Base-by-base conservation (phyloP, 2,888 invertebrate genomes). In the Drosophila mettleri region DNA sequence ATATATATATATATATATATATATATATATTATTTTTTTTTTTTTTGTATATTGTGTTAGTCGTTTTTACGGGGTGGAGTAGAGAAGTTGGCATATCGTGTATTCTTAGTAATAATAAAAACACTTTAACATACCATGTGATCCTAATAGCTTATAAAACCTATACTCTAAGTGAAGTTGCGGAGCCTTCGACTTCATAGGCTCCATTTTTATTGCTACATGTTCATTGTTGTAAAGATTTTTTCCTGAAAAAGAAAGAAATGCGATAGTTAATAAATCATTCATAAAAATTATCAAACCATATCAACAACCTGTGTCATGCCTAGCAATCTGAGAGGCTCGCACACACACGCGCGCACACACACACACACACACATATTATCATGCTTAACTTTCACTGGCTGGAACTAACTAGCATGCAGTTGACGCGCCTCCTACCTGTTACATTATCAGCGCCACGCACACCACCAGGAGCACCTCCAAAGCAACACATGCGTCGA, bases 161-260 rank as follows among this genome's bases (percentile, higher is more conserved):
- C 99, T 96, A 95, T 99, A 99, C 94, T 99, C 99, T 95, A 99
- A 95, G 93, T 99, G 99, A 92, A 99, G 95, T 94, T 99, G 99
- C 78, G 99, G 99, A 92, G 99, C 99, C 95, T 99, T 98, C 90
- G 99, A 98, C 94, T 99, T 99, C 98, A 99, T 99, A 91, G 98
- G 98, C 95, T 99, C 99, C 98, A 99, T 96, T 95, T 99, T 99
- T 93, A 99, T 99, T 93, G 99, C 99, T 93, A 99, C 99, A 95
- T 99, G 99, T 94, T 99, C 99, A 95, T 98, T 99, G 95, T 98
- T 99, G 95, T 99, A 99, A 92, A 99, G 95, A 94, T 99, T 99
- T 95, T 99, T 99, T 89, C 99, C 98, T 97, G 95, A 7, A 91
- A 93, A 93, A 93, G 64, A 72, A 61, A 74, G 46, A 24, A 10